Percentiles rank a stretch among this genome's conserved stretches.
These are phyloP conservation scores for Syngnathus rostellatus DNA, from an alignment of 2,797 vertebrate genomes.

Conservation along the genomic window DNA sequence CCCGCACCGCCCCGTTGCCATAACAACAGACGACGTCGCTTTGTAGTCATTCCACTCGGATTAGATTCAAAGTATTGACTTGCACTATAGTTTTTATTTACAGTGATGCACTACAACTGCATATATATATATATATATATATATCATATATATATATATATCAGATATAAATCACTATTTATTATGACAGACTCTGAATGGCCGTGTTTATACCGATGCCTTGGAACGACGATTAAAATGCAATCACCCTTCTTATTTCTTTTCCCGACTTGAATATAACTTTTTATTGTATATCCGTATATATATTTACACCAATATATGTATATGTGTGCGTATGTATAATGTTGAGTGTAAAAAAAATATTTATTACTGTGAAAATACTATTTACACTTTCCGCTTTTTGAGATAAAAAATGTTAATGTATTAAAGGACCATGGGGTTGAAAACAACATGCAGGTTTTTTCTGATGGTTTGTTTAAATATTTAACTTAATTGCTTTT, in stretches of 20 bases:
- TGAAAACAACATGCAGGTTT: slow-evolving; percentile 62
- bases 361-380: slow-evolving; percentile 93
- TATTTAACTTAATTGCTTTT: slow-evolving; percentile 72
- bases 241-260: slow-evolving; percentile 76
- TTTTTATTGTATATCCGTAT: slow-evolving; percentile 72
- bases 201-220: slow-evolving; percentile 88
- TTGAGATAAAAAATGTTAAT: slow-evolving; percentile 60
- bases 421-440: slow-evolving; percentile 63
- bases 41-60: slow-evolving; percentile 55
- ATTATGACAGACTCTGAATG: slow-evolving; percentile 82
- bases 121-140: background rate
- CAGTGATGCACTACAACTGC: slow-evolving; percentile 88
- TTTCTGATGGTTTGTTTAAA: slow-evolving; percentile 68
- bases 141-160: slow-evolving; percentile 74
- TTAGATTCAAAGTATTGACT: slow-evolving; percentile 53
- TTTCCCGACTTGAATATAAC: slow-evolving; percentile 80
- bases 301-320: slow-evolving; percentile 42
- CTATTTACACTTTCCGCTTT: slow-evolving; percentile 77
- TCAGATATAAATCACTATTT: slow-evolving; percentile 88
- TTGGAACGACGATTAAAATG: slow-evolving; percentile 80
- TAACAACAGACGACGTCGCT: slow-evolving; percentile 43
- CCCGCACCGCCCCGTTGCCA: slow-evolving; percentile 39
- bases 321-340: slow-evolving; percentile 40
- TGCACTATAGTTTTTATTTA: slow-evolving; percentile 85
- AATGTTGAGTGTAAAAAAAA: slow-evolving; percentile 73